Percentiles rank a stretch among this genome's conserved stretches.
Conservation (phyloP, 1,140 invertebrate species). For the Pemphigus obesinymphae region DNA sequence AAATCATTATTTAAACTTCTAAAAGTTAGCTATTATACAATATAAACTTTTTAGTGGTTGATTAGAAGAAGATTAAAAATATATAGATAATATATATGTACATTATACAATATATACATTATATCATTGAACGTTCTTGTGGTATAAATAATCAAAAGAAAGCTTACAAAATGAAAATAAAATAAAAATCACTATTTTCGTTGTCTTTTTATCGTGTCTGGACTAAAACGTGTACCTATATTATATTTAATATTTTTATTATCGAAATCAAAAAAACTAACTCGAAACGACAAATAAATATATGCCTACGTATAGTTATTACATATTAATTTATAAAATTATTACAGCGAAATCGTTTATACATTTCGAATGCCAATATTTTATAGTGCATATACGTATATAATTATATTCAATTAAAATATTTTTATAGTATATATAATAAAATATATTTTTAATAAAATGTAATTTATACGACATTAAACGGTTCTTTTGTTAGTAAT, state of each 20-base stretch:
- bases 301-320: no score
- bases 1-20: neutral
- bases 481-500: neutral
- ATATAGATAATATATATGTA: no score
- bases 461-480: neutral
- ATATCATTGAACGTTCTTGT: neutral
- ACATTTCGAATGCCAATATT: neutral
- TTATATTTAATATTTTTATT: no score
- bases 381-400: neutral
- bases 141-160: neutral
- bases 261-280: no score
- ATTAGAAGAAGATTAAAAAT: neutral
- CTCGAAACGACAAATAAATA: no score
- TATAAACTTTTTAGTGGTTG: conserved; percentile 1
- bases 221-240: no score
- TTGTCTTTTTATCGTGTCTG: neutral
- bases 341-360: no score
- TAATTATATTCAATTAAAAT: neutral
- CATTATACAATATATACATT: no score
- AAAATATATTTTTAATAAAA: neutral
- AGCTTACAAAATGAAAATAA: neutral
- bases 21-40: neutral
- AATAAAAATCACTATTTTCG: neutral
- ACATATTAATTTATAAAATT: no score
- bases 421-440: neutral